A percentile compares a stretch with the other conserved stretches of the same genome.
phyloP scores from a whole-genome alignment of 2,888 invertebrate species.

The Lamproptera curius region DNA sequence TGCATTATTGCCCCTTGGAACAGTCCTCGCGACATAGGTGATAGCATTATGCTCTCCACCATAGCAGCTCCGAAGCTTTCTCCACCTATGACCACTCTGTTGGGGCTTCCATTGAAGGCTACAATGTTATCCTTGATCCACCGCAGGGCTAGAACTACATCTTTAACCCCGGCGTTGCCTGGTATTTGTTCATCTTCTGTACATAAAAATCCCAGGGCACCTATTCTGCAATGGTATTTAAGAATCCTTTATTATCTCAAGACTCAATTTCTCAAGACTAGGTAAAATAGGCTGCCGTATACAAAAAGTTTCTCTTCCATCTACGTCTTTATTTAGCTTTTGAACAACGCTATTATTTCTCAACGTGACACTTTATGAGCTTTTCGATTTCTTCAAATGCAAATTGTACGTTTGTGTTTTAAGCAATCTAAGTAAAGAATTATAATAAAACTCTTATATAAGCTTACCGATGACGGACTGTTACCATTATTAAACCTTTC shows the following conservation, averaged over 20 bases:
- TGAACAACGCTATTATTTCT: too few species aligned
- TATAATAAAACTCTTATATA: too few species aligned
- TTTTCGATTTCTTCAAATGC: too few species aligned
- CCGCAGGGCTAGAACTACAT: conserved; percentile 53
- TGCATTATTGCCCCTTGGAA: conserved; percentile 62
- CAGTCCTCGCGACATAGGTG: conserved; percentile 45
- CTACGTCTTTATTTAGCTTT: too few species aligned
- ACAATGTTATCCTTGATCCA: conserved; percentile 67
- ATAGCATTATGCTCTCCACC: conserved; percentile 50
- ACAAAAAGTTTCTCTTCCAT: too few species aligned
- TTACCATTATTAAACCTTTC: conserved; percentile 51
- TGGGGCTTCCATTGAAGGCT: conserved; percentile 62
- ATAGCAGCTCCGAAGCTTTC: conserved; percentile 64
- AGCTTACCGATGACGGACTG: conserved; percentile 58
- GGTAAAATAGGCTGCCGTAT: too few species aligned
- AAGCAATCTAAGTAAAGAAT: too few species aligned
- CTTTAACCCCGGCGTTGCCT: conserved; percentile 63
- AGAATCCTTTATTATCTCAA: too few species aligned
- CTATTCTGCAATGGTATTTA: conserved; percentile 48
- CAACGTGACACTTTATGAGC: too few species aligned
- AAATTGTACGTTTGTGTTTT: too few species aligned
- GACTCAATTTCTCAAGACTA: too few species aligned
- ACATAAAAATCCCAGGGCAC: conserved; percentile 59
- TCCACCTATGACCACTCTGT: conserved; percentile 54
- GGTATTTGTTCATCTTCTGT: conserved; percentile 49